Conservation (phyloP, 1,140 invertebrate genomes). For the Galendromus occidentalis region DNA sequence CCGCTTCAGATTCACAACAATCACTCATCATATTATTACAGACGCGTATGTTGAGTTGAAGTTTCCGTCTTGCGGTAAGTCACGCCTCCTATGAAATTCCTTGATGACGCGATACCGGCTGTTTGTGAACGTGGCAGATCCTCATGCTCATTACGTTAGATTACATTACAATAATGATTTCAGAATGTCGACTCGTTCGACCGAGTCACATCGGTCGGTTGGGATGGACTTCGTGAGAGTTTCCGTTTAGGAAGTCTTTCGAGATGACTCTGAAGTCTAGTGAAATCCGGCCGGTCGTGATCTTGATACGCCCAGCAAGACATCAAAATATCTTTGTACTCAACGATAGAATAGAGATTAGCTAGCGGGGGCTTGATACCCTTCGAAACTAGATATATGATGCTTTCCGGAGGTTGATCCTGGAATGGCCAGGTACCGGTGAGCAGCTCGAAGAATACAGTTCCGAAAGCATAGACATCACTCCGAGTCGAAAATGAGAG, state of each 20-base stretch:
- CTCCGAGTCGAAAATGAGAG: slow-evolving; percentile 74
- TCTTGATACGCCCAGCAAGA: slow-evolving; percentile 76
- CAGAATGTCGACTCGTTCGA: slow-evolving; percentile 78
- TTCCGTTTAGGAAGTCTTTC: slow-evolving; percentile 80
- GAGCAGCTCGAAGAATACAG: slow-evolving; percentile 94
- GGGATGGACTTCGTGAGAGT: slow-evolving; percentile 83
- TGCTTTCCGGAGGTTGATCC: slow-evolving; percentile 72
- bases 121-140: no score
- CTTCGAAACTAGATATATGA: slow-evolving; percentile 93
- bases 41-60: no score
- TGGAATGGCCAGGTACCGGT: slow-evolving; percentile 92
- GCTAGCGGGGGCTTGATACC: slow-evolving; percentile 87
- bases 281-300: slow-evolving; percentile 69
- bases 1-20: no score
- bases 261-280: slow-evolving; percentile 55
- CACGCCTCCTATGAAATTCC: no score
- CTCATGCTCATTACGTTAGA: no score
- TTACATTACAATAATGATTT: no score
- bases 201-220: slow-evolving; percentile 77
- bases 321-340: slow-evolving; percentile 97
- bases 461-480: slow-evolving; percentile 95
- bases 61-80: no score
- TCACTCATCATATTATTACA: no score
- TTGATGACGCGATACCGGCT: no score
- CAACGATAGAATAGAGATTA: slow-evolving; percentile 76